phyloP scores from a whole-genome alignment of 92 coral and sea anemone species.

The Actinernus sp. region DNA sequence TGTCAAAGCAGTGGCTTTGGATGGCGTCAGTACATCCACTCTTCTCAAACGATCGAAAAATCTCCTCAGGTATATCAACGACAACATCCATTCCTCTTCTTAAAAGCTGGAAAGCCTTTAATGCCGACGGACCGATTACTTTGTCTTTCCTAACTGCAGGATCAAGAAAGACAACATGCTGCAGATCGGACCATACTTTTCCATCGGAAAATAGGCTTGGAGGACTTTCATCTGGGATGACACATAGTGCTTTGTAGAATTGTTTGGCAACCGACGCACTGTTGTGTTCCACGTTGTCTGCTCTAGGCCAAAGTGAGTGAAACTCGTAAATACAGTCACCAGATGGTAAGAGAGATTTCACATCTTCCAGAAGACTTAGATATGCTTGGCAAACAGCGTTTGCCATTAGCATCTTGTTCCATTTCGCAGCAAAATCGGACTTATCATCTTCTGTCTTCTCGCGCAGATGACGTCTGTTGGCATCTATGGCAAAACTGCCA shows the following conservation, averaged over 20 bases:
- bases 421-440: conserved; percentile 45
- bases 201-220: conserved; percentile 64
- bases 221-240: neutral
- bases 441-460: conserved; percentile 79
- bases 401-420: conserved; percentile 65
- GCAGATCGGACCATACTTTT: conserved; percentile 45
- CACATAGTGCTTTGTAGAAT: conserved; percentile 34
- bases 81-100: conserved; percentile 5
- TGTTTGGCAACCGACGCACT: conserved; percentile 27
- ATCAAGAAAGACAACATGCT: conserved; percentile 49
- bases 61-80: conserved; percentile 57
- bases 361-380: conserved; percentile 56
- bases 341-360: conserved; percentile 8
- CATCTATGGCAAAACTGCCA: conserved; percentile 79
- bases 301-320: conserved; percentile 63
- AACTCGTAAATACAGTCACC: neutral
- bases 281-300: neutral
- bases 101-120: conserved; percentile 17
- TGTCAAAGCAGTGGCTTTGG: conserved; percentile 31
- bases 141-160: conserved; percentile 48
- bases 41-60: conserved; percentile 43
- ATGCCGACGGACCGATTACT: conserved; percentile 47
- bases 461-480: conserved; percentile 72
- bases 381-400: conserved; percentile 53
- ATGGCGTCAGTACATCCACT: conserved; percentile 30